A percentile compares a stretch with the other conserved stretches of the same genome.
phyloP scores from a whole-genome alignment of 1,140 invertebrate species.

The Formica exsecta region DNA sequence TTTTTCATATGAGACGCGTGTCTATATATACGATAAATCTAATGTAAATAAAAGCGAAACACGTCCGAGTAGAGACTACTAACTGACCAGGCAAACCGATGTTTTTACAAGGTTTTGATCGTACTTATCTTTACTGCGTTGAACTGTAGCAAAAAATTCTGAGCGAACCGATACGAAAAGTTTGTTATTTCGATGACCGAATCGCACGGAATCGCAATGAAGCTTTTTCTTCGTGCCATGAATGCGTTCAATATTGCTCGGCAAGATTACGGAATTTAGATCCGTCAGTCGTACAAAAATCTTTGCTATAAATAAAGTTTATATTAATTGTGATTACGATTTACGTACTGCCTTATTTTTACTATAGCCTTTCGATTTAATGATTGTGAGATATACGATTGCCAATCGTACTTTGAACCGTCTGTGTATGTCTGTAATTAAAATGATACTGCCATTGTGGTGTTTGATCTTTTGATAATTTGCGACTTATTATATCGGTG shows the following conservation, averaged over 20 bases:
- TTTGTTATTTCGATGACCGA: slow-evolving; percentile 3
- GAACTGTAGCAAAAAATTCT: slow-evolving; percentile 4
- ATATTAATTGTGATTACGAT: slow-evolving; percentile 25
- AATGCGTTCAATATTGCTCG: slow-evolving; percentile 32
- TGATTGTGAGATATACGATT: slow-evolving; percentile 15
- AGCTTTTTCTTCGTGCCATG: slow-evolving; percentile 8
- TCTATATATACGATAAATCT: slow-evolving; percentile 20
- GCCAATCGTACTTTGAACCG: slow-evolving; percentile 17
- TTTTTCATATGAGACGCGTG: slow-evolving; percentile 2
- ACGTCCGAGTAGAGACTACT: slow-evolving; percentile 15
- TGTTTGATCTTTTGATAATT: slow-evolving; percentile 47
- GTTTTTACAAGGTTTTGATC: slow-evolving; percentile 4
- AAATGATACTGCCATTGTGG: slow-evolving; percentile 54
- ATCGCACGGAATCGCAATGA: slow-evolving; percentile 17
- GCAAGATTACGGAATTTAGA: not conserved
- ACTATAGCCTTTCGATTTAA: slow-evolving; percentile 41
- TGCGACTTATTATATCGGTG: slow-evolving; percentile 52
- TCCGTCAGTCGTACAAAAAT: not conserved
- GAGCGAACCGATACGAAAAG: not conserved
- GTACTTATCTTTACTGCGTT: slow-evolving; percentile 1
- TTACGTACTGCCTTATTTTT: slow-evolving; percentile 42
- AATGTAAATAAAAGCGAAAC: slow-evolving; percentile 43
- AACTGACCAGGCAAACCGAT: slow-evolving; percentile 20
- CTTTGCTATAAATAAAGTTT: not conserved
- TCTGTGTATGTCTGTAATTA: slow-evolving; percentile 4